These are phyloP conservation scores for human (Homo sapiens) DNA, from an alignment of 2,113 vertebrate species.

Conservation along the genomic window GRCh38 chr5:169511501-169512000, in stretches of 20 bases:
- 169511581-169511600: background rate
- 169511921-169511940: constrained; percentile 43
- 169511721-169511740: background rate
- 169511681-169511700: background rate
- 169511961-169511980: constrained; percentile 41
- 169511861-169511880: background rate
- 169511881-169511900: background rate
- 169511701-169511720: background rate
- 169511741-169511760: background rate
- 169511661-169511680: background rate
- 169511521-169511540: background rate
- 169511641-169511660: background rate
- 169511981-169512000: constrained; percentile 20
- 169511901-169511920: background rate
- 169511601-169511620: background rate
- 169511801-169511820: constrained; percentile 27
- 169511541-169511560: background rate
- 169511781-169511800: background rate
- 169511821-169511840: constrained; percentile 43
- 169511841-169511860: background rate
- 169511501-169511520: background rate
- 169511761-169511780: background rate
- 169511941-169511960: constrained; percentile 52
- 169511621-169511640: background rate
- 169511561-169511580: background rate